Evolutionary conservation across 2,797 vertebrate species (phyloP), one percentile per base, ranked within the genome.

Genomic region (Hipposideros larvatus): DNA sequence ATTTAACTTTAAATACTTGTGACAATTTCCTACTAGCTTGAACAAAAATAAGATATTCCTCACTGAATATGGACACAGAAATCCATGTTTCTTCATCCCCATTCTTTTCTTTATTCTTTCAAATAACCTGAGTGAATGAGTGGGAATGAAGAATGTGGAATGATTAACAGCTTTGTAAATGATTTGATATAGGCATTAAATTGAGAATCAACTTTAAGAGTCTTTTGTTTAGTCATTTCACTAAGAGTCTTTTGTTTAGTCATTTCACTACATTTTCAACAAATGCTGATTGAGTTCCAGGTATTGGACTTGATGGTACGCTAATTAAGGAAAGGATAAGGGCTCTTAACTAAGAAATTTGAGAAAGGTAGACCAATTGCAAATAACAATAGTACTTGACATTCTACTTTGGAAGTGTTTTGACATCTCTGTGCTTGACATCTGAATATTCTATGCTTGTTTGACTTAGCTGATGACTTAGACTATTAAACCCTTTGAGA

Each of bases 401-500:
- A 16, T 74, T 95, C 4, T 2, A 55, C 61, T 51, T 59, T 15
- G 66, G 5, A 61, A 22, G 1, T 15, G 2, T 73, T 73, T 95
- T 91, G 15, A 77, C 5, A 91, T 31, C 46, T 86, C 24, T 57
- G 0, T 68, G 34, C 14, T 91, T 83, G 37, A 28, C 8, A 68
- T 77, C 1, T 53, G 14, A 86, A 59, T 59, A 87, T 48, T 14
- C 16, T 46, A 65, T 71, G 11, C 46, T 68, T 80, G 34, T 16
- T 5, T 63, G 22, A 51, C n/a, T 51, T 51, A 89, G 85, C 68
- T 61, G 7, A 57, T 82, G 70, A 16, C 28, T 75, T 95, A 26
- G 34, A 85, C 95, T 90, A 75, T 37, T 88, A 78, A 83, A 7
- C 3, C 55, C 7, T 79, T 88, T 90, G 61, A 97, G 22, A 18